phyloP scores from a whole-genome alignment of 1,140 invertebrate species.

The Dendroctonus ponderosae region DNA sequence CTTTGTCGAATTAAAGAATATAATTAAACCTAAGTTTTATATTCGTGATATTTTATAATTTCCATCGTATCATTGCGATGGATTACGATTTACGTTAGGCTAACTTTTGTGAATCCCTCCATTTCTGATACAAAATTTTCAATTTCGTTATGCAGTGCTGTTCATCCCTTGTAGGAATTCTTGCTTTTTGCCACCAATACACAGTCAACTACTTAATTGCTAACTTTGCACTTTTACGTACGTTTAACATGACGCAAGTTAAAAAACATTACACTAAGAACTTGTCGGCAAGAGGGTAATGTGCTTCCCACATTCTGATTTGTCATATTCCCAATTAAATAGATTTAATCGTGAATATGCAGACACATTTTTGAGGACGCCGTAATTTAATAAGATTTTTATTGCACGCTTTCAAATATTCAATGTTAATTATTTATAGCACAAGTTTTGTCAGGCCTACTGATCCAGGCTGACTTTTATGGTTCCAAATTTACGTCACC shows the following conservation, averaged over 20 bases:
- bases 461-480: too few relatives aligned
- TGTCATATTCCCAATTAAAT: not conserved
- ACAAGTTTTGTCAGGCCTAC: too few relatives aligned
- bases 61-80: not conserved
- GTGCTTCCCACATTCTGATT: not conserved
- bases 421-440: too few relatives aligned
- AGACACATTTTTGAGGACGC: too few relatives aligned
- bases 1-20: not conserved
- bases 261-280: not conserved
- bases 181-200: conserved; percentile 2
- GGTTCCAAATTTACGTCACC: too few relatives aligned
- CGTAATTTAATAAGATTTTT: too few relatives aligned
- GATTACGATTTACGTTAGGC: not conserved
- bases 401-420: too few relatives aligned
- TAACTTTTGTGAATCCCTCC: not conserved
- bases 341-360: too few relatives aligned
- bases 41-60: not conserved
- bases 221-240: not conserved
- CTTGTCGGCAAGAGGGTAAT: conserved; percentile 3
- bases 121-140: not conserved
- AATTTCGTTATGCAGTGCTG: not conserved
- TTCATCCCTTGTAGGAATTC: not conserved
- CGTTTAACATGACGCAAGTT: not conserved
- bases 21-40: conserved; percentile 1
- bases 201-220: not conserved